These are phyloP conservation scores for Corvus moneduloides DNA, from an alignment of 2,113 vertebrate species.

Conservation along the genomic window DNA sequence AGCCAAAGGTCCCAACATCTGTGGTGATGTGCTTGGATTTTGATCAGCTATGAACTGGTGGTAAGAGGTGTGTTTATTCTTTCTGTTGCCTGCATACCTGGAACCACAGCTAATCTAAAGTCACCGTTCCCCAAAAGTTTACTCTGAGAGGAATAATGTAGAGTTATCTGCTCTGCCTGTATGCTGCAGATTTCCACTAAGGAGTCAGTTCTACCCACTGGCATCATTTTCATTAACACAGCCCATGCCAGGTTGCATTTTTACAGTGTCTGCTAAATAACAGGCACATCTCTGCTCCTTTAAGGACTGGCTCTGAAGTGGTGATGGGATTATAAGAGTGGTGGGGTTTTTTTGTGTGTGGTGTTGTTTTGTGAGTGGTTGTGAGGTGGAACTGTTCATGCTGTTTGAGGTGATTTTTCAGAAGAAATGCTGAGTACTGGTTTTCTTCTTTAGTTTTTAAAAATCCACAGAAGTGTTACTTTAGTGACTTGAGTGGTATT, in stretches of 20 bases:
- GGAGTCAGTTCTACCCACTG: neutral
- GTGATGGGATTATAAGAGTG: neutral
- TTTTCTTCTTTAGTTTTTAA: neutral
- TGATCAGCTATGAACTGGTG: neutral
- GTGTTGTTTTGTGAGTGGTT: neutral
- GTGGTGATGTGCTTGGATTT: neutral
- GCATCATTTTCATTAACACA: rapidly evolving
- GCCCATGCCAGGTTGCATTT: neutral
- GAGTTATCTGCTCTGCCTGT: neutral
- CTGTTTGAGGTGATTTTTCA: neutral
- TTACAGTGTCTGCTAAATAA: neutral
- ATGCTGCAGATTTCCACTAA: neutral
- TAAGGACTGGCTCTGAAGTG: neutral
- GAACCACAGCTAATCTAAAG: neutral
- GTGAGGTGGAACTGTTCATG: neutral
- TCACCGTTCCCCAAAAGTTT: neutral
- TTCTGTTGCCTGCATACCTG: neutral
- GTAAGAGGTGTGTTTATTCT: neutral
- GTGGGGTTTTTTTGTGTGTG: neutral
- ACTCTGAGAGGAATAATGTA: neutral
- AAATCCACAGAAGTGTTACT: neutral
- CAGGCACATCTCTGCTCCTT: neutral
- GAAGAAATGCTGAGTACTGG: neutral
- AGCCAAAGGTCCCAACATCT: neutral
- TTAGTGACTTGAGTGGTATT: neutral